phyloP scores from a whole-genome alignment of 2,113 vertebrate species.

The Maccullochella peelii region DNA sequence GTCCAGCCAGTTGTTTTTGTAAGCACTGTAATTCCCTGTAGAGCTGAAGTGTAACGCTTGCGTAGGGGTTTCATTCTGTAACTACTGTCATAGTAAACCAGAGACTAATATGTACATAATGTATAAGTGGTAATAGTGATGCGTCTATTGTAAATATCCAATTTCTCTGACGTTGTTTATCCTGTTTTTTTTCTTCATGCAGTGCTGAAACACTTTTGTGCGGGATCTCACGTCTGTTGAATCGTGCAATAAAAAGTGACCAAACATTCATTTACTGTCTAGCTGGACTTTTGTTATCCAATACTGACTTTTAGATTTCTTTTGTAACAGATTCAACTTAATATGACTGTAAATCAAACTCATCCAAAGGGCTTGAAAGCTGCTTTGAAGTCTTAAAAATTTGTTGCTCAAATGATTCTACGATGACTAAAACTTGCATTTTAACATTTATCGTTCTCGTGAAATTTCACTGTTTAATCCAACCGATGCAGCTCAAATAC shows the following conservation, averaged over 20 bases:
- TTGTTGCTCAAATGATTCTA: too few relatives aligned
- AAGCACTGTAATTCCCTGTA: slow-evolving; percentile 78
- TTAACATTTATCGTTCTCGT: too few relatives aligned
- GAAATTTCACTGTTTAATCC: too few relatives aligned
- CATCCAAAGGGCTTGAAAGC: background rate
- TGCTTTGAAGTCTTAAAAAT: too few relatives aligned
- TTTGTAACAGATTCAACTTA: background rate
- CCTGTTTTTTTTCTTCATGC: slow-evolving; percentile 58
- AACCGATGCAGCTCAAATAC: too few relatives aligned
- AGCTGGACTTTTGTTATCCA: background rate
- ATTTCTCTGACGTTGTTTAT: slow-evolving; percentile 35
- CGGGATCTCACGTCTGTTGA: slow-evolving; percentile 71
- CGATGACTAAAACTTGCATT: too few relatives aligned
- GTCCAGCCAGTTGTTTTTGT: slow-evolving; percentile 64
- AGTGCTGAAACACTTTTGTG: slow-evolving; percentile 76
- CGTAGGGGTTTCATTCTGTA: slow-evolving; percentile 71
- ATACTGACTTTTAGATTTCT: background rate
- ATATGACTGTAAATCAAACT: background rate
- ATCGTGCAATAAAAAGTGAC: slow-evolving; percentile 80
- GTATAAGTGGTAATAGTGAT: slow-evolving; percentile 83
- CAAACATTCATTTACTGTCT: slow-evolving; percentile 12
- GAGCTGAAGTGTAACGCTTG: slow-evolving; percentile 61
- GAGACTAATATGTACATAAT: slow-evolving; percentile 85
- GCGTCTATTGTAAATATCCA: slow-evolving; percentile 82
- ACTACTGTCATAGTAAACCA: slow-evolving; percentile 81